Evolutionary conservation across 2,888 invertebrate genomes (phyloP), one percentile per base, ranked within the genome.

Genomic region (Lingula anatina): DNA sequence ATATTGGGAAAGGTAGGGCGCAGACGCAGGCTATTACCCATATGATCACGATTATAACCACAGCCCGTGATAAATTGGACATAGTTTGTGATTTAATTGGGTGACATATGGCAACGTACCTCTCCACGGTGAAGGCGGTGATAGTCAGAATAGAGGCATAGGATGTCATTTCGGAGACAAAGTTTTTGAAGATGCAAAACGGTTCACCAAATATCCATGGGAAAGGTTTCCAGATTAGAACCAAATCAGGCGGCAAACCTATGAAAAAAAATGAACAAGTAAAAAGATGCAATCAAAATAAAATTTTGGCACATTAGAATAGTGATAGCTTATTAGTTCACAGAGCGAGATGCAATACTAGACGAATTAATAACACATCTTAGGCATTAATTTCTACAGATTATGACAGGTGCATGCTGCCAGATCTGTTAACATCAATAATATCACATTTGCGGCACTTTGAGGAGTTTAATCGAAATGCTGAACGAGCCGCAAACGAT

Each of bases 121-220:
- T 83, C 79, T 93, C 93, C 78, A 88, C 84, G 0, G 92, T 91
- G 78, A 93, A 93, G 2, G 90, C 90, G 40, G 91, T 90, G 61
- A 93, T 92, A 24, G 92, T 93, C 68, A 93, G 79, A 44, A 92
- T 89, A 1, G 92, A 92, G 1, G 90, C 90, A 77, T 92, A 91
- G 0, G 90, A 88, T 0, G 90, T 89, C 76, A 76, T 73, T 62
- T 80, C 80, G 2, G 78, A 75, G 20, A 79, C 62, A 45, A 78
- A 71, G 3, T 75, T 74, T 47, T 78, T 75, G 52, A 80, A 61
- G 50, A 74, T 70, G 60, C 80, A 80, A 53, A 76, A 73, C 18
- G 70, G 61, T 46, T 65, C 65, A 2, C 79, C 79, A 48, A 78
- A 72, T 37, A 71, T 61, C 66, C 68, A 71, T 3, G 79, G 79